These are phyloP conservation scores for Zapus hudsonius DNA, from an alignment of 2,113 vertebrate species.

Conservation along the genomic window DNA sequence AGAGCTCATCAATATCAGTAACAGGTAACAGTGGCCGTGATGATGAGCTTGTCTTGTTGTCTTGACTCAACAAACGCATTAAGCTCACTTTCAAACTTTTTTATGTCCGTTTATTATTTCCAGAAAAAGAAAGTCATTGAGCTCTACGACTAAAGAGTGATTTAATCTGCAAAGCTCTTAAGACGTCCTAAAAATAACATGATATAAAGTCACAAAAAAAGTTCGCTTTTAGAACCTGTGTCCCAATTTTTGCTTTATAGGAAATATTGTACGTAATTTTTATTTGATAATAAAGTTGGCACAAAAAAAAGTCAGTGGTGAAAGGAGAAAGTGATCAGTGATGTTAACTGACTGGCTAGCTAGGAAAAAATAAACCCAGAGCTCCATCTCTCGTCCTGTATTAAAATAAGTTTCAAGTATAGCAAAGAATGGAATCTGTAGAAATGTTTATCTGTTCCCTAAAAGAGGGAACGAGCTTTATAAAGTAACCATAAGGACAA, in stretches of 20 bases:
- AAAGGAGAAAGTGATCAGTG: constrained; percentile 18
- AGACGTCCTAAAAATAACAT: constrained; percentile 30
- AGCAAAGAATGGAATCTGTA: constrained; percentile 11
- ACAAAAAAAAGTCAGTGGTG: neutral
- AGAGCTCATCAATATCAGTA: constrained; percentile 11
- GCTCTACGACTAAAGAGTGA: neutral
- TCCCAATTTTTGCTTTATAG: constrained; percentile 46
- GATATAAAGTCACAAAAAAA: neutral
- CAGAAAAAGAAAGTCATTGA: constrained; percentile 14
- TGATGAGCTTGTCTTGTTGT: neutral
- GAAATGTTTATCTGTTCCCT: constrained; percentile 13
- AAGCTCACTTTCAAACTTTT: neutral
- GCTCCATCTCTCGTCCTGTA: neutral
- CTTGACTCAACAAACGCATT: neutral
- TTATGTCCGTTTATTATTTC: too few species aligned
- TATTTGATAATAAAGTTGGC: neutral
- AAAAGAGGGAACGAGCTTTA: constrained; percentile 4
- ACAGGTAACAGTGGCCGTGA: neutral
- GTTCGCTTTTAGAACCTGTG: neutral
- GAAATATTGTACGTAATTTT: constrained; percentile 25
- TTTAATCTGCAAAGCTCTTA: constrained; percentile 33
- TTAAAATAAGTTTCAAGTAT: constrained; percentile 32
- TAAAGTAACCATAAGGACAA: constrained; percentile 12
- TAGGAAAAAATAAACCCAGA: neutral
- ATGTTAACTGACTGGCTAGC: neutral